phyloP scores from a whole-genome alignment of 1,140 invertebrate species.

The Capitella teleta region DNA sequence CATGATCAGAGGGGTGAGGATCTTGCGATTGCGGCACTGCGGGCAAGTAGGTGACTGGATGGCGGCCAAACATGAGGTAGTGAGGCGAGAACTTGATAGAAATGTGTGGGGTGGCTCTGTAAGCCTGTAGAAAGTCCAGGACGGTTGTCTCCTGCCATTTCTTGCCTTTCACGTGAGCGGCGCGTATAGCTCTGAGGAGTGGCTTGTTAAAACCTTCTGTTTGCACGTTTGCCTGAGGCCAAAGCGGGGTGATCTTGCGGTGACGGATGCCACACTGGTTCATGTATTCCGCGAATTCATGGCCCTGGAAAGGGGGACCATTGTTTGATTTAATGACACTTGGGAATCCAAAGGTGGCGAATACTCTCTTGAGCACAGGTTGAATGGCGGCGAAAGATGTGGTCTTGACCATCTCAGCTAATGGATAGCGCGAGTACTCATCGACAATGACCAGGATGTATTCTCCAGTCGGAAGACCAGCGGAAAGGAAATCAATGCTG shows the following conservation, averaged over 20 bases:
- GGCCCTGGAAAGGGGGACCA: slow-evolving; percentile 16
- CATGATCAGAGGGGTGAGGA: too few relatives aligned
- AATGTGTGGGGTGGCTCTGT: too few relatives aligned
- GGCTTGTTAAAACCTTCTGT: slow-evolving; percentile 10
- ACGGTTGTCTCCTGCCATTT: too few relatives aligned
- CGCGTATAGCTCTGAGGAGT: neutral
- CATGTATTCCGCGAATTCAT: slow-evolving; percentile 15
- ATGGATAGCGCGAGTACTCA: slow-evolving; percentile 18
- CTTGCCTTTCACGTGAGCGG: neutral
- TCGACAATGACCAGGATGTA: slow-evolving; percentile 15
- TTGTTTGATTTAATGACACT: slow-evolving; percentile 16
- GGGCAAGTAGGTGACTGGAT: too few relatives aligned
- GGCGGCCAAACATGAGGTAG: too few relatives aligned
- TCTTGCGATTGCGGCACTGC: too few relatives aligned
- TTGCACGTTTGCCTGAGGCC: slow-evolving; percentile 15
- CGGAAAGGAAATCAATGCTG: slow-evolving; percentile 6
- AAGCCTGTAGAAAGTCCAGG: too few relatives aligned
- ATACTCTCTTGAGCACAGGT: slow-evolving; percentile 11
- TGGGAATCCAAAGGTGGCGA: slow-evolving; percentile 15
- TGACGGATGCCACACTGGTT: slow-evolving; percentile 13
- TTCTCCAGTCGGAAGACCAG: slow-evolving; percentile 14
- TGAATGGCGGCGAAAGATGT: slow-evolving; percentile 11
- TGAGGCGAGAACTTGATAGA: too few relatives aligned
- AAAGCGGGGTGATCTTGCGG: slow-evolving; percentile 15
- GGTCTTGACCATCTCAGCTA: slow-evolving; percentile 15